Base-by-base conservation (phyloP, 2,888 invertebrate species). In the Drosophila phalerata region DNA sequence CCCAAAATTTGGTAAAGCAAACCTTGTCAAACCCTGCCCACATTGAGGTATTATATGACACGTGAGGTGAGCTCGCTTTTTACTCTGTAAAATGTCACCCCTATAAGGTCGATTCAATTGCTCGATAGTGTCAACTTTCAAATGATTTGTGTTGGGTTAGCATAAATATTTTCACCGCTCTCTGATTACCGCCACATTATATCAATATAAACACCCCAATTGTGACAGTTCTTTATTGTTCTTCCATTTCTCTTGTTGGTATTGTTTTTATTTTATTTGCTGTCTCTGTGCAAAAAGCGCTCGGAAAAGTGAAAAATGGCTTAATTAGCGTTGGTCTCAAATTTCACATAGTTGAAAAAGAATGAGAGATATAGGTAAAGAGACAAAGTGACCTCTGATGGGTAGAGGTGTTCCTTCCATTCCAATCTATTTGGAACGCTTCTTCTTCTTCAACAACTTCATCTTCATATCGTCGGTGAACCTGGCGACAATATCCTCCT, bases 401-500 rank as follows among this genome's bases (percentile, higher is more conserved):
- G 10, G 19, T 6, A 3, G 13, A 43, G 22, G 2, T 43, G 2
- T 22, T 43, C 43, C 62, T 51, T 43, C 65, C 62, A 63, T 63
- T 77, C 56, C 62, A 73, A 48, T 19, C 2, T 93, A 92, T 91
- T 92, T 92, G 81, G 90, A 92, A 80, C 96, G 95, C 97, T 96
- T 98, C 96, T 99, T 99, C 94, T 99, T 99, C 94, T 98, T 98
- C 25, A 96, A 22, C 22, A 22, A 4, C 22, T 22, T 95, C 71
- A 97, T 96, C 90, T 97, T 38, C 38, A 10, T 97, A 81, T 96
- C 96, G 69, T 96, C 95, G 69, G 96, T 95, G 0, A 97, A 96
- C 91, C 97, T 97, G 61, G 97, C 95, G 17, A 98, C 98, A 40
- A 97, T 96, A 91, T 98, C 97, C 93, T 99, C 99, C 90, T 97